Evolutionary conservation across 2,113 vertebrate species (phyloP), one percentile per base, ranked within the genome.

Genomic region (Platichthys flesus): DNA sequence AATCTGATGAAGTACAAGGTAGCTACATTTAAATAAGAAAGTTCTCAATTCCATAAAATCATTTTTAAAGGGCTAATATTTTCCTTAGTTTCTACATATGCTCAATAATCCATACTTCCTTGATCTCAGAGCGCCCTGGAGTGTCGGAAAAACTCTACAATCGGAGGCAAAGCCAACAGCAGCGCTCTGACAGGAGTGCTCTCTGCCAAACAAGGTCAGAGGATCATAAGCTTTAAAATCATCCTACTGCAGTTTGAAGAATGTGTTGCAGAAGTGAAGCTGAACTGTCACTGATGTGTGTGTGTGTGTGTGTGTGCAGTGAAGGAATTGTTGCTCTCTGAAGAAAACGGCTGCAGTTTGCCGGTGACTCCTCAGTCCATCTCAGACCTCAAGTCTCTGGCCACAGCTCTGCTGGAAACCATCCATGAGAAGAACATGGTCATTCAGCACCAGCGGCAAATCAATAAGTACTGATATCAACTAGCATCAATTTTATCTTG

Each of bases 341-440:
- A 98, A 63, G 97, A 97, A 66, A 96, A 96, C 0, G 95, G 97
- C 51, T 98, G 97, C 90, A 98, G 97, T 82, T 91, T 99, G 77
- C 98, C 98, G 0, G 97, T 96, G 59, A 99, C 97, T 3, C 96
- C 96, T 18, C 97, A 99, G 92, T 98, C 97, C 85, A 96, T 99
- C 83, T 95, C 96, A n/a, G 98, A 99, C 91, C 96, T 99, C 81
- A 99, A 98, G 88, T 99, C 98, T 81, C 92, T 99, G 84, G 97
- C 97, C 45, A 98, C 97, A 1, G 98, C 98, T 35, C 93, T 99
- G 82, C 88, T 99, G 88, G 97, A 99, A 92, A 98, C 97, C 0
- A 98, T 99, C 91, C 97, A 99, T 0, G 98, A 99, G 91, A 99
- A 99, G 90, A 99, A 98, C 91, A 97, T 99, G 95, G 94, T 98